Evolutionary conservation across 2,113 vertebrate species (phyloP).

Genomic region (Arizona elegans): DNA sequence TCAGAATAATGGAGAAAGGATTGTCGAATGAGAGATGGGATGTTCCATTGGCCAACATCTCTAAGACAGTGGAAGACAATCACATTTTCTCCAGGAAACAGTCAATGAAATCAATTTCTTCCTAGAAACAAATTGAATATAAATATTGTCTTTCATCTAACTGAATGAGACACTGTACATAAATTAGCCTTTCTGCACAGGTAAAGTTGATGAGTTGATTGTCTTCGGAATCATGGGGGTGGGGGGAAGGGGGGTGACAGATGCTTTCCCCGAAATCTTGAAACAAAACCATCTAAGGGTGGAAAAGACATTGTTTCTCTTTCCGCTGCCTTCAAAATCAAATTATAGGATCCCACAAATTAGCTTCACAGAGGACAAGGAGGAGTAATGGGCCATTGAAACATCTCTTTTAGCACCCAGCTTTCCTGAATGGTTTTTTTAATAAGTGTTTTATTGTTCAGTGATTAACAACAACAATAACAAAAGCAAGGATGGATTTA

Average conservation of each 20-base stretch:
- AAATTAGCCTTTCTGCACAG: neutral
- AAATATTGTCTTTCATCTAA: neutral
- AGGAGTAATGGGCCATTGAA: neutral
- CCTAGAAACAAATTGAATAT: neutral
- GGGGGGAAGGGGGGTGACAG: neutral
- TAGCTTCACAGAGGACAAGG: neutral
- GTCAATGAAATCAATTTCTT: neutral
- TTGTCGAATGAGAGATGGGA: neutral
- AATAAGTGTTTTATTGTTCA: neutral
- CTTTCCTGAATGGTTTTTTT: neutral
- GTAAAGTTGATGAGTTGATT: neutral
- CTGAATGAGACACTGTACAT: neutral
- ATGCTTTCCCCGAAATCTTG: neutral
- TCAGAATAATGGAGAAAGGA: neutral
- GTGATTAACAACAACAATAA: neutral
- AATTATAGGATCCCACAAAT: neutral
- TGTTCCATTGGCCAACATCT: neutral
- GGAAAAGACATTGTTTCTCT: neutral
- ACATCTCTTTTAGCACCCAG: neutral
- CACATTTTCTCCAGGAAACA: neutral
- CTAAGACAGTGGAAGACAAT: neutral
- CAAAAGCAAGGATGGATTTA: conserved; percentile 21
- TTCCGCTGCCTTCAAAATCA: neutral
- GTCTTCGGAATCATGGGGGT: neutral
- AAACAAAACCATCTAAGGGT: neutral